Evolutionary conservation across 1,140 invertebrate genomes (phyloP), one percentile per base, ranked within the genome.

Genomic region (Cydia splendana): DNA sequence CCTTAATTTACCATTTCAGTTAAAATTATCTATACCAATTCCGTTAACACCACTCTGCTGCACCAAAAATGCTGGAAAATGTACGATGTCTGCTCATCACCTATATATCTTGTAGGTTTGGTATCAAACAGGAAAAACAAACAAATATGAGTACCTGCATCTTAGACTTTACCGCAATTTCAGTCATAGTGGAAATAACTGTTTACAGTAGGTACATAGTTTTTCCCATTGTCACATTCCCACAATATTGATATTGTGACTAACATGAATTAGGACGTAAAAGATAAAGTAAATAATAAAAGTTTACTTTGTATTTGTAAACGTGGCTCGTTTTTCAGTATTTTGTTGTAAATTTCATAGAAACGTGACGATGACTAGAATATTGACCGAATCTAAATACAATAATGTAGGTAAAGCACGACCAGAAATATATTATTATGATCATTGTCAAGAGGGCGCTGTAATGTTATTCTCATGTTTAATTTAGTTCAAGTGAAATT

Each of bases 301-400:
- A 62, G 57, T 62, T 62, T 24, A 62, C n/a, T 57, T 57, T 57
- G 53, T 24, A 62, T 57, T 57, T 57, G 53, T 24, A 62, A 62
- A 10, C 57, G 15, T 20, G 57, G 24, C 18, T 62, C 9, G 10
- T 18, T 18, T n/a, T 57, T 18, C 53, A 57, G 7, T 57, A 15
- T 57, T 57, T 18, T 18, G n/a, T 57, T 20, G 53, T 57, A 20
- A 57, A 4, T 15, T 57, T 57, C 6, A 57, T 57, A 62, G 15
- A 62, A 62, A 62, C 57, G 57, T 62, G 57, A 20, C 20, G 9
- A 12, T 62, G 57, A 62, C 20, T 57, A 57, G n/a, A 24, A 62
- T 62, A 62, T 62, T 10, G 51, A 24, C 57, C 57, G 20, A 9
- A 20, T 15, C 38, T 28, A 48, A 48, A n/a, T 42, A 18, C n/a